phyloP scores from a whole-genome alignment of 2,113 vertebrate species.

The Grammomys dolichurus region DNA sequence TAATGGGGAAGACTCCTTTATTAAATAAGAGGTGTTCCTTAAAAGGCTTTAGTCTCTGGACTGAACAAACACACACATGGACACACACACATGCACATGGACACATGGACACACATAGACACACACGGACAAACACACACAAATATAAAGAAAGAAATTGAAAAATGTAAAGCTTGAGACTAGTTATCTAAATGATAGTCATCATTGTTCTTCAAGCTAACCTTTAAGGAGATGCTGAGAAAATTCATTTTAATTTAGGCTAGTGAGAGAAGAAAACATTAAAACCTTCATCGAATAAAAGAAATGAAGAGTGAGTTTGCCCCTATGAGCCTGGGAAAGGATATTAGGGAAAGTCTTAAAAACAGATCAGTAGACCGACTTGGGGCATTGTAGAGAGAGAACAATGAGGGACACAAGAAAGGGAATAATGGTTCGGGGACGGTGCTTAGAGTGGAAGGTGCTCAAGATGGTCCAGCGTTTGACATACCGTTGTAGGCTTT shows the following conservation, averaged over 20 bases:
- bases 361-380: neutral
- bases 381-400: neutral
- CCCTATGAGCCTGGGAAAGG: neutral
- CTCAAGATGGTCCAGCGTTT: no score
- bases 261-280: neutral
- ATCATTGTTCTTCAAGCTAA: neutral
- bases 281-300: neutral
- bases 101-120: neutral
- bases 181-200: neutral
- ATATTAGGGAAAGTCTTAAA: neutral
- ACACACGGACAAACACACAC: neutral
- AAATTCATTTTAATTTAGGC: neutral
- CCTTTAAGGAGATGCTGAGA: neutral
- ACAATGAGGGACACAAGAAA: neutral
- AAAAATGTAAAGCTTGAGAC: neutral
- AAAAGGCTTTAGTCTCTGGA: neutral
- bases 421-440: neutral
- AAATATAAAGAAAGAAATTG: neutral
- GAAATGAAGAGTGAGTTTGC: neutral
- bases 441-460: no score
- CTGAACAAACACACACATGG: neutral
- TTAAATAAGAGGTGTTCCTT: neutral
- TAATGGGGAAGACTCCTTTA: neutral
- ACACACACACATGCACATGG: neutral
- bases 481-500: no score